A percentile compares a stretch with the other conserved stretches of the same genome.
Evolutionary conservation across 2,113 vertebrate genomes (phyloP).

Genomic region (Buteo buteo): DNA sequence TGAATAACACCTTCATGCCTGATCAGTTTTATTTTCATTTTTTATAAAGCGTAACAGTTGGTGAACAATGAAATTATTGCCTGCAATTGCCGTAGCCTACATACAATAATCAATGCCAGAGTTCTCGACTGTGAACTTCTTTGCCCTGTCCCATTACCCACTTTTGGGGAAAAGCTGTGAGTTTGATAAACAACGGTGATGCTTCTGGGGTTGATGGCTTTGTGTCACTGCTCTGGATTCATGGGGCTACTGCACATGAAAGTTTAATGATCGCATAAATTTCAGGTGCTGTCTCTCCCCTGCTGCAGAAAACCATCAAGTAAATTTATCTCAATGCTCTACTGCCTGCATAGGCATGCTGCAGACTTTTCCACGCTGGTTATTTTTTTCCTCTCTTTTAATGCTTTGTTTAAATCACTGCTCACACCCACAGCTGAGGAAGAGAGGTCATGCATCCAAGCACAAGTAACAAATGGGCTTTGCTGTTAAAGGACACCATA

Average conservation of each 20-base stretch:
- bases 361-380: background rate
- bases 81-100: background rate
- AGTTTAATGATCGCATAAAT: constrained; percentile 53
- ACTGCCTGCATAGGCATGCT: background rate
- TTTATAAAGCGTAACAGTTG: background rate
- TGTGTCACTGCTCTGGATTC: constrained; percentile 27
- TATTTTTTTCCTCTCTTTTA: background rate
- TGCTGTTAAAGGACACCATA: background rate
- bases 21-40: background rate
- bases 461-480: background rate
- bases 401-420: background rate
- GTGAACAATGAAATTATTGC: background rate
- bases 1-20: background rate
- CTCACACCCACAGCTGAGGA: background rate
- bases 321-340: constrained; percentile 31
- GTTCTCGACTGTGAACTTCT: background rate
- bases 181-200: background rate
- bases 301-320: background rate
- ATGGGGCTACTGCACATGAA: background rate
- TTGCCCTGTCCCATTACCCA: background rate
- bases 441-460: background rate
- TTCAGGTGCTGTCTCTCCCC: constrained; percentile 14
- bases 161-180: background rate
- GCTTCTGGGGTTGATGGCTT: background rate
- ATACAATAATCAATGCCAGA: background rate